Conservation (phyloP, 1,140 invertebrate species). For the Ceratitis capitata region DNA sequence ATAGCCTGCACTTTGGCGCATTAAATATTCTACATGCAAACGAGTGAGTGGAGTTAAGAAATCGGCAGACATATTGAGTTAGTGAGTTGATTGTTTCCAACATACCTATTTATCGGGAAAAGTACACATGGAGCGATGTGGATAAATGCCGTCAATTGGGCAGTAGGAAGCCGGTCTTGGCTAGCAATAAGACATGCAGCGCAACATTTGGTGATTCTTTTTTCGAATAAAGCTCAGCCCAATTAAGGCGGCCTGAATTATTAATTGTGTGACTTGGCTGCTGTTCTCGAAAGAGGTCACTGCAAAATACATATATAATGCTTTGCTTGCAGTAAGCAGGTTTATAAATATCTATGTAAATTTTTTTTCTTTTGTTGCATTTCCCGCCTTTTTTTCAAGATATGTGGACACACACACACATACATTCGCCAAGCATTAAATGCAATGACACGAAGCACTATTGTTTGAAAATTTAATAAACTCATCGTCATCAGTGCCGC, state of each 20-base stretch:
- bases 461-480: constrained; percentile 23
- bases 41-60: background rate
- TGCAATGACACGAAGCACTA: background rate
- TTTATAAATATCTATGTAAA: background rate
- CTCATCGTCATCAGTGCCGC: background rate
- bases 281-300: background rate
- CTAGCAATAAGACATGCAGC: background rate
- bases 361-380: background rate
- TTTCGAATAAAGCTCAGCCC: background rate
- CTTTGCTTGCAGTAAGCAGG: background rate
- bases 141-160: background rate
- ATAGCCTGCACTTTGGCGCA: constrained; percentile 3
- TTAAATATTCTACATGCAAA: constrained; percentile 1
- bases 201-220: background rate
- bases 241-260: background rate
- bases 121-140: background rate
- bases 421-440: background rate
- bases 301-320: background rate
- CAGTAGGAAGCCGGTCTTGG: background rate
- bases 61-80: too few species aligned
- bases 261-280: background rate
- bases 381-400: too few species aligned
- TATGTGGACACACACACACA: too few species aligned
- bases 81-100: background rate
- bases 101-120: background rate